phyloP scores from a whole-genome alignment of 2,113 vertebrate species.

The Octodon degus region DNA sequence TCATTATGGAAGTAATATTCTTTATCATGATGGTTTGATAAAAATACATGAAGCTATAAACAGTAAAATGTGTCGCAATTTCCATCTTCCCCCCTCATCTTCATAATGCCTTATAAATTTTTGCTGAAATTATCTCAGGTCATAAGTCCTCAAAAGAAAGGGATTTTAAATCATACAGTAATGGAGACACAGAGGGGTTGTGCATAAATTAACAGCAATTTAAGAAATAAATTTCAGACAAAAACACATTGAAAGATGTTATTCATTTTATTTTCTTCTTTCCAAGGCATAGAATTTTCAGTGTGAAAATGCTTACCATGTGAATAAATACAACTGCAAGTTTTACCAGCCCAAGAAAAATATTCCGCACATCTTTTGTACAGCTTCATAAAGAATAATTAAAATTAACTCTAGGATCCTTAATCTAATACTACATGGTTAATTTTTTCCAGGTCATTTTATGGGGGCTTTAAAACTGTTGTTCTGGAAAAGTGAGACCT shows the following conservation, averaged over 20 bases:
- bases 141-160: conserved; percentile 31
- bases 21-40: conserved; percentile 29
- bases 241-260: not conserved
- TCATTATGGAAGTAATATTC: conserved; percentile 38
- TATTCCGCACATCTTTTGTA: not conserved
- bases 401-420: not conserved
- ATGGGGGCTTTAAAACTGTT: not conserved
- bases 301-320: not conserved
- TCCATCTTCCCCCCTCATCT: not conserved
- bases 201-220: conserved; percentile 15
- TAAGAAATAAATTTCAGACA: conserved; percentile 22
- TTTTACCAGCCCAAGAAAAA: not conserved
- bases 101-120: conserved; percentile 6
- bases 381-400: not conserved
- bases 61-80: conserved; percentile 9
- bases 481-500: not conserved
- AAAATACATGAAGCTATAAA: not conserved
- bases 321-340: not conserved
- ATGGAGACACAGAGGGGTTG: not conserved
- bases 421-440: not conserved
- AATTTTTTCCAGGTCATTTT: conserved; percentile 28
- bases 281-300: not conserved
- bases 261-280: not conserved
- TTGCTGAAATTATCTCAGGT: not conserved
- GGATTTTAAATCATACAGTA: conserved; percentile 34